Percentiles rank a stretch among this genome's conserved stretches.
phyloP scores from a whole-genome alignment of 1,140 invertebrate genomes.

The Chironomus striatipennis region DNA sequence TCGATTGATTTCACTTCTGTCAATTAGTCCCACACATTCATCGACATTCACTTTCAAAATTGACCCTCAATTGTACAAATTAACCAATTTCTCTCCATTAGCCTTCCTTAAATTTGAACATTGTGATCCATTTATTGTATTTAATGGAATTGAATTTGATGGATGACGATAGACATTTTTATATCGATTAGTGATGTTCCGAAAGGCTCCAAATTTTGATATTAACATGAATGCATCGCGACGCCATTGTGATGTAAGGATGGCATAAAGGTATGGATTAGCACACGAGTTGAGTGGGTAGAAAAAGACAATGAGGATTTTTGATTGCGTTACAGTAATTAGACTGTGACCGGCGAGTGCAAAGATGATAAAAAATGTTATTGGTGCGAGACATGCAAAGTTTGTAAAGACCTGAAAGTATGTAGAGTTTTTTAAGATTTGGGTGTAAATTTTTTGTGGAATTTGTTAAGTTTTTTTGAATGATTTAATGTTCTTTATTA shows the following conservation, averaged over 20 bases:
- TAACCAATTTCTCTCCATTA: neutral
- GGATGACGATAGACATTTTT: conserved; percentile 42
- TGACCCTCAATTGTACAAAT: too few relatives aligned
- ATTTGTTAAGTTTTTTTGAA: neutral
- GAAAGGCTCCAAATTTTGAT: conserved; percentile 53
- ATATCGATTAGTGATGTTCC: conserved; percentile 46
- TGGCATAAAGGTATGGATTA: conserved; percentile 86
- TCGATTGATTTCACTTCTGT: too few relatives aligned
- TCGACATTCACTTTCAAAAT: too few relatives aligned
- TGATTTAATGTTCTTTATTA: neutral
- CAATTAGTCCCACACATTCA: too few relatives aligned
- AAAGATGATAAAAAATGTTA: conserved; percentile 75
- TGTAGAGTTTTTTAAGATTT: neutral
- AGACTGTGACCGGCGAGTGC: conserved; percentile 69
- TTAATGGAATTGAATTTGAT: conserved; percentile 31
- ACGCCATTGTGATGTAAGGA: conserved; percentile 78
- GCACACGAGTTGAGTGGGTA: conserved; percentile 86
- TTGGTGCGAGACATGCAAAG: conserved; percentile 78
- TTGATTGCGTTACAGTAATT: conserved; percentile 76
- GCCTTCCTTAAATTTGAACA: neutral
- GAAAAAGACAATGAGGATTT: conserved; percentile 83
- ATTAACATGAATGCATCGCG: conserved; percentile 66
- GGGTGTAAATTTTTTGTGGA: neutral
- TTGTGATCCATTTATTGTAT: neutral
- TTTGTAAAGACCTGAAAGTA: conserved; percentile 58